Base-by-base conservation (phyloP, 2,888 invertebrate species). In the Tipula lateralis region DNA sequence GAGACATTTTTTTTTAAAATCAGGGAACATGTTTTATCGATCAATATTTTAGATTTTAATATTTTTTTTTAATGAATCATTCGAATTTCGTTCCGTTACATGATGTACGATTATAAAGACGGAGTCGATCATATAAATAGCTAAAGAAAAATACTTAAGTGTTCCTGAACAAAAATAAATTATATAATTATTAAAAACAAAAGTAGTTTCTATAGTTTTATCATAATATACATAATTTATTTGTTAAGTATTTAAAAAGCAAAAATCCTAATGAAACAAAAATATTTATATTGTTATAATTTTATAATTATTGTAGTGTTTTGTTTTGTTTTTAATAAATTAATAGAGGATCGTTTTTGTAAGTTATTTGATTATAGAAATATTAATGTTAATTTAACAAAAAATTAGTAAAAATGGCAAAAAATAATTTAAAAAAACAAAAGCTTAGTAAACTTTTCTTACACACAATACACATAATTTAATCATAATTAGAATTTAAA, bases 241-340 rank as follows among this genome's bases (percentile, higher is more conserved):
- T 24, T 66, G 24, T 66, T 66, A 66, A 66, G 66, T 66, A 66
- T 66, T 66, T 66, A 66, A 66, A 44, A 44, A 44, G 44, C 44
- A 44, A 44, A 44, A 66, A 66, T 66, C 24, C 24, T 66, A 50
- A 24, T 50, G 16, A 50, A 50, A 7, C 44, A 16, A 50, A 50
- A 50, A 50, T 66, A 66, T 66, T 66, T 66, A 66, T 66, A 66
- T 66, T 66, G 24, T 66, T 66, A 24, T 24, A 19, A 24, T 24
- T 24, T 24, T 66, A 66, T 66, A 24, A 66, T 66, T 66, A 13
- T 39, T 4, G 32, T 39, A 39, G 39, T 44, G 19, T 66, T 66
- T 66, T 66, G 19, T 66, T 39, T 44, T 66, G 19, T 66, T 66
- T 66, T 66, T 66, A 66, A 66, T 66, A 66, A 50, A 66, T 66